Percentiles rank a stretch among this genome's conserved stretches.
phyloP scores from a whole-genome alignment of 2,797 vertebrate genomes.

The Glyptemys insculpta region DNA sequence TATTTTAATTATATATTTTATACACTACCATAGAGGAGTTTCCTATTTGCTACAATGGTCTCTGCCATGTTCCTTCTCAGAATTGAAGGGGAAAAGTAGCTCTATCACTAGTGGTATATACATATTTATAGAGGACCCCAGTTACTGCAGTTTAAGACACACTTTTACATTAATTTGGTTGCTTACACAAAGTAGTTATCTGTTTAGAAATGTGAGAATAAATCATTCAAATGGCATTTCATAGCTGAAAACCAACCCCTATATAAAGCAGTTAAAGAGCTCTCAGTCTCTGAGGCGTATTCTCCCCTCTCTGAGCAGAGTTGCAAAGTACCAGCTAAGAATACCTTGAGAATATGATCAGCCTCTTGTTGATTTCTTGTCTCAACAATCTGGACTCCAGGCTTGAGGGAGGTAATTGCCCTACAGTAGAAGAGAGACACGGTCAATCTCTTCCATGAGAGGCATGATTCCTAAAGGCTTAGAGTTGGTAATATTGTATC shows the following conservation, averaged over 20 bases:
- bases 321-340: neutral
- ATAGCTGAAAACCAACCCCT: neutral
- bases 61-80: neutral
- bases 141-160: neutral
- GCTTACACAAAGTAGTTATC: neutral
- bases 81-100: neutral
- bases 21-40: neutral
- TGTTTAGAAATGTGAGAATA: neutral
- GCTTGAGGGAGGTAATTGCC: neutral
- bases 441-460: neutral
- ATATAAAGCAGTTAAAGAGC: neutral
- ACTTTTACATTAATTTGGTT: neutral
- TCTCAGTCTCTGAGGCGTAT: neutral
- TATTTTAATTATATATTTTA: neutral
- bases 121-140: neutral
- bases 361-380: neutral
- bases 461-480: neutral
- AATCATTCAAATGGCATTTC: neutral
- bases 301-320: neutral
- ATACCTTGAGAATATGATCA: neutral
- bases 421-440: neutral
- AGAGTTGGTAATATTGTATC: neutral
- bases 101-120: neutral
- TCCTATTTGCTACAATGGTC: neutral
- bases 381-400: neutral